phyloP scores from a whole-genome alignment of 2,113 vertebrate species.

The Tetrao urogallus region DNA sequence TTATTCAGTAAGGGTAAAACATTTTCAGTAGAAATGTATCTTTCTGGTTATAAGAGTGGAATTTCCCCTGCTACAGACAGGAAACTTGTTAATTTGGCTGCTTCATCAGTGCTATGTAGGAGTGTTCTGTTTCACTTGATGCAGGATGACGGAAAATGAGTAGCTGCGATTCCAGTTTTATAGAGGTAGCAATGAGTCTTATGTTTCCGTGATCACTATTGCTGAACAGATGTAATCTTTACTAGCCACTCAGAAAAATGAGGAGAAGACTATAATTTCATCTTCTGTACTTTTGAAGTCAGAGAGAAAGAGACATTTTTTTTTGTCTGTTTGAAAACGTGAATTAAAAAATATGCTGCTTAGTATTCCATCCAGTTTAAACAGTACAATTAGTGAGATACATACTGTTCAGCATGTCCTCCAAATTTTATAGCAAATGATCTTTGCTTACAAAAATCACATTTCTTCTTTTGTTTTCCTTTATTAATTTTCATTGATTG shows the following conservation, averaged over 20 bases:
- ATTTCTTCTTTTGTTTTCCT: not conserved
- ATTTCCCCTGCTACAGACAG: not conserved
- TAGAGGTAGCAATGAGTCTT: not conserved
- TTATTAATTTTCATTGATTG: not conserved
- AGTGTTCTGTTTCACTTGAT: not conserved
- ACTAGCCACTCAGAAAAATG: not conserved
- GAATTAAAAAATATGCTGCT: not conserved
- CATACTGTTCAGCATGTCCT: not conserved
- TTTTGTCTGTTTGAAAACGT: not conserved
- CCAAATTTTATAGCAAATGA: not conserved
- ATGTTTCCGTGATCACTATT: not conserved
- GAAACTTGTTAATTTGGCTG: not conserved
- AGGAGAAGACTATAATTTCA: not conserved
- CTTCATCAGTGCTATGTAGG: not conserved
- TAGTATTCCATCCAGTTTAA: not conserved
- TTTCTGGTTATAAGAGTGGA: not conserved
- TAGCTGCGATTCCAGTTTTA: not conserved
- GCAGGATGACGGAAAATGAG: not conserved
- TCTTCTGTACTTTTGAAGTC: not conserved
- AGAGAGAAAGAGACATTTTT: not conserved
- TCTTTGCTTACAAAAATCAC: not conserved
- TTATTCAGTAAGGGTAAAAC: not conserved
- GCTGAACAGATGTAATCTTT: not conserved
- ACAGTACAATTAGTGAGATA: not conserved
- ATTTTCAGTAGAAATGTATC: not conserved